Percentiles rank a stretch among this genome's conserved stretches.
Evolutionary conservation across 2,113 vertebrate species (phyloP).

Genomic region (Leptobrachium leishanense): DNA sequence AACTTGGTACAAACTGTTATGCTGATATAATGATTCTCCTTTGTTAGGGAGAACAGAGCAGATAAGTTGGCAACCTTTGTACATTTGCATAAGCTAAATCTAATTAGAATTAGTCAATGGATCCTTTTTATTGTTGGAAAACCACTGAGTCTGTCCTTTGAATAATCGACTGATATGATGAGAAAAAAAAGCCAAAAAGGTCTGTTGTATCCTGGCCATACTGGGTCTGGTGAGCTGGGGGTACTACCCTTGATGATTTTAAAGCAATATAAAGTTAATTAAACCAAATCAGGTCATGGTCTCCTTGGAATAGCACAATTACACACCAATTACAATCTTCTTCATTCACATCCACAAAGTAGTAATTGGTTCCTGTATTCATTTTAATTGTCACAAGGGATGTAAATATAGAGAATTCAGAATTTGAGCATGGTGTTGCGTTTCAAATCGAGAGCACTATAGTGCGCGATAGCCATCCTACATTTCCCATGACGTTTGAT

Average conservation of each 20-base stretch:
- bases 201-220: background rate
- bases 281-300: slow-evolving; percentile 20
- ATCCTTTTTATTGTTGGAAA: slow-evolving; percentile 12
- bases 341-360: slow-evolving; percentile 25
- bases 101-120: slow-evolving; percentile 40
- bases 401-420: slow-evolving; percentile 10
- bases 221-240: background rate
- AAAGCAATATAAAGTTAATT: slow-evolving; percentile 39
- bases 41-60: slow-evolving; percentile 2
- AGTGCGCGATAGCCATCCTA: too few species aligned
- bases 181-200: background rate
- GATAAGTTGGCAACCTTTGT: background rate
- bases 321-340: slow-evolving; percentile 27
- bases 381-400: slow-evolving; percentile 23
- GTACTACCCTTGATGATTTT: slow-evolving; percentile 32
- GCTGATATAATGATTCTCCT: slow-evolving; percentile 16
- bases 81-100: slow-evolving; percentile 17
- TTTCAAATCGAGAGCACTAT: slow-evolving; percentile 17
- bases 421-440: background rate
- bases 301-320: slow-evolving; percentile 45
- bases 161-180: background rate
- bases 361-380: slow-evolving; percentile 22
- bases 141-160: slow-evolving; percentile 11
- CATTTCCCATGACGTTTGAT: too few species aligned
- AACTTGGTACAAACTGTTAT: slow-evolving; percentile 5